phyloP scores from a whole-genome alignment of 1,140 invertebrate species.

The Bombus waltoni region DNA sequence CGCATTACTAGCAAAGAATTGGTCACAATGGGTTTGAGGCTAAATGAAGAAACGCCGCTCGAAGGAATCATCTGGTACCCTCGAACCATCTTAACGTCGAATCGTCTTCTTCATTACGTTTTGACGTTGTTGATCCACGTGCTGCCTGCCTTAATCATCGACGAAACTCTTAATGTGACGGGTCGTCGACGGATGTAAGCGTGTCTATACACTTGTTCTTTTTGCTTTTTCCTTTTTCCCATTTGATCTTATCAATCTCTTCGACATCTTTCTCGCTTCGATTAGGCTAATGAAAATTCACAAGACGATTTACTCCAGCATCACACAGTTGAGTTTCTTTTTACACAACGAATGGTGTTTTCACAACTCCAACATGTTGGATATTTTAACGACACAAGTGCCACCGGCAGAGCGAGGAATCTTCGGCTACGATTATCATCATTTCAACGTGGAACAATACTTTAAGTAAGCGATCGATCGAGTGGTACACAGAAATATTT shows the following conservation, averaged over 20 bases:
- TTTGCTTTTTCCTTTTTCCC: no score
- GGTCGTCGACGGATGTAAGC: slow-evolving; percentile 89
- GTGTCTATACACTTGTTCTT: neutral
- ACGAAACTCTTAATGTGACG: slow-evolving; percentile 84
- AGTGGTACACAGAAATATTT: neutral
- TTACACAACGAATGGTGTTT: slow-evolving; percentile 93
- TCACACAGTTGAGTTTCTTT: slow-evolving; percentile 88
- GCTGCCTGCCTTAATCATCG: slow-evolving; percentile 88
- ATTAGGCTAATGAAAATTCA: slow-evolving; percentile 33
- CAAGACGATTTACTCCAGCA: slow-evolving; percentile 81
- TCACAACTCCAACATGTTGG: slow-evolving; percentile 87
- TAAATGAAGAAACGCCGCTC: slow-evolving; percentile 85
- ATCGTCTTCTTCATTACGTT: slow-evolving; percentile 82
- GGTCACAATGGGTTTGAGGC: slow-evolving; percentile 82
- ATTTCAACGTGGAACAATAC: slow-evolving; percentile 68
- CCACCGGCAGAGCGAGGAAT: slow-evolving; percentile 85
- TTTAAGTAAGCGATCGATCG: slow-evolving; percentile 70
- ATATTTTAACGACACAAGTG: slow-evolving; percentile 84
- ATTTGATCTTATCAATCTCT: neutral
- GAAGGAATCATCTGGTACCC: slow-evolving; percentile 88
- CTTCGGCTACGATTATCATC: slow-evolving; percentile 84
- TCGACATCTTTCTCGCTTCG: neutral
- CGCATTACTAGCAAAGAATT: slow-evolving; percentile 87
- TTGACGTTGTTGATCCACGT: slow-evolving; percentile 86
- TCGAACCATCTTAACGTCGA: slow-evolving; percentile 81